These are phyloP conservation scores for Macrotus californicus DNA, from an alignment of 2,113 vertebrate genomes.

Conservation along the genomic window DNA sequence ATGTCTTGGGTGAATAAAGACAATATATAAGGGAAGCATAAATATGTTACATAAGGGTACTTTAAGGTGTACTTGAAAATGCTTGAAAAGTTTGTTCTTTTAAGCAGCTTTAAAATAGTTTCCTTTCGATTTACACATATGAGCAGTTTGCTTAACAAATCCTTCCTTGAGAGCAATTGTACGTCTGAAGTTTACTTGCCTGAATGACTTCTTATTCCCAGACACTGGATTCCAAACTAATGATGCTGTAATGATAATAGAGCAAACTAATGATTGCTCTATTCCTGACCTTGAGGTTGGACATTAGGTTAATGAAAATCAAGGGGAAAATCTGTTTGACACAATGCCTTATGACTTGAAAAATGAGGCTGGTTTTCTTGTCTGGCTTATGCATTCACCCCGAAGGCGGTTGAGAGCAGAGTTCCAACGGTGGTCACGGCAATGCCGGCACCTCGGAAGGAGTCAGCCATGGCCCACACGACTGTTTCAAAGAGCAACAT, in stretches of 20 bases:
- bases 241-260: background rate
- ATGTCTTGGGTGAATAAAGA: background rate
- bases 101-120: background rate
- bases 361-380: background rate
- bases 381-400: background rate
- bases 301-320: slow-evolving; percentile 37
- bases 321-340: background rate
- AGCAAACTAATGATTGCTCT: background rate
- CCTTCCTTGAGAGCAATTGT: background rate
- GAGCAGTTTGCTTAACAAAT: background rate
- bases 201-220: slow-evolving; percentile 22
- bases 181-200: background rate
- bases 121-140: slow-evolving; percentile 14
- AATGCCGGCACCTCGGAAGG: background rate
- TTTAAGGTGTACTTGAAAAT: background rate
- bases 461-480: background rate
- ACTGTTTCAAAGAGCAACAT: background rate
- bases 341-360: background rate
- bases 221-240: slow-evolving; percentile 25
- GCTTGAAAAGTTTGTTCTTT: background rate
- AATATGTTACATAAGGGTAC: background rate
- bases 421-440: background rate
- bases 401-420: background rate
- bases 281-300: background rate
- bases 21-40: background rate